Evolutionary conservation across 2,888 invertebrate genomes (phyloP), one percentile per base, ranked within the genome.

Genomic region (Euphydryas editha): DNA sequence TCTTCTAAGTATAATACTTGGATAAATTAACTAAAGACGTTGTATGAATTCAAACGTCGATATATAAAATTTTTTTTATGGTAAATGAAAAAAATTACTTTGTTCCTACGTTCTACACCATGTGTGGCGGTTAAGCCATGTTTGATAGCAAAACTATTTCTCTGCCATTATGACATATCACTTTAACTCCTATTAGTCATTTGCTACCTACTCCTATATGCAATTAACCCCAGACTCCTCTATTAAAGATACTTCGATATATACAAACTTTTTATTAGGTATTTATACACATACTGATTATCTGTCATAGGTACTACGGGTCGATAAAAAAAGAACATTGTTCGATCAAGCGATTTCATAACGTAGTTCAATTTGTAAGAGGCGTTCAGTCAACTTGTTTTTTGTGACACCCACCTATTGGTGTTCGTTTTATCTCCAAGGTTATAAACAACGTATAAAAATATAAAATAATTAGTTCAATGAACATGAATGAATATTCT

Each of bases 401-500:
- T 36, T 69, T 69, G 59, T 49, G 7, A 42, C 62, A 59, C 62
- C 66, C 62, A 69, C 66, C 46, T 63, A 36, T 39, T 8, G 39
- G 10, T 39, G 49, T 18, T 24, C 42, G 57, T 42, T 56, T 30
- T 62, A 44, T n/a, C 18, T 66, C 51, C 66, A 69, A 69, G 69
- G 69, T 58, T 59, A 20, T 18, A 47, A 21, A 47, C 5, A 18
- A 47, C 20, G 10, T 11, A 47, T 47, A 47, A 47, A 47, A 47
- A 47, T 20, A 46, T 47, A 47, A 51, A 51, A 21, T n/a, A 11
- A 51, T 51, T 51, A 24, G n/a, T 15, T n/a, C 24, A 24, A 51
- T 51, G 15, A 24, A 15, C 21, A 51, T 51, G 49, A 51, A 51
- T 51, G 49, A 49, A 49, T 15, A 21, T n/a, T n/a, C n/a, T n/a